These are phyloP conservation scores for Uromys caudimaculatus DNA, from an alignment of 2,797 vertebrate species.

Conservation along the genomic window DNA sequence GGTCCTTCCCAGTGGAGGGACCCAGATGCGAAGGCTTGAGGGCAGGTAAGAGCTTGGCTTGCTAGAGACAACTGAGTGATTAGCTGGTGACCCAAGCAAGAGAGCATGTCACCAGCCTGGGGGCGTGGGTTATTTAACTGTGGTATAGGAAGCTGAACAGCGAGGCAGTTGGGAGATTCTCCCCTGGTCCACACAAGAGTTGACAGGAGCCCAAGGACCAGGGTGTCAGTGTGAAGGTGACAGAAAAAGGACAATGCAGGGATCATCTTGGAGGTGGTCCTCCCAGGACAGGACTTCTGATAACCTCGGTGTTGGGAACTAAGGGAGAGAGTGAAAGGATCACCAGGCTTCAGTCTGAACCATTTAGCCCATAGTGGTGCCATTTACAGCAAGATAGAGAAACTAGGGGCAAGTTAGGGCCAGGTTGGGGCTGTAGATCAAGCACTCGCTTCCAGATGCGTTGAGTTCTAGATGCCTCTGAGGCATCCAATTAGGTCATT, in stretches of 20 bases:
- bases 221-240: neutral
- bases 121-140: neutral
- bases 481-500: slow-evolving; percentile 61
- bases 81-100: neutral
- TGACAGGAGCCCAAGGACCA: neutral
- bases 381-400: neutral
- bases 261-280: neutral
- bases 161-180: neutral
- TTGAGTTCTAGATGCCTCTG: neutral
- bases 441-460: neutral
- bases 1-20: neutral
- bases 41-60: neutral
- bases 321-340: neutral
- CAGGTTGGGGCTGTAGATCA: neutral
- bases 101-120: neutral
- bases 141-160: neutral
- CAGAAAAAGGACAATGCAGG: neutral
- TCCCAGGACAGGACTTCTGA: neutral
- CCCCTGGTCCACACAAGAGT: neutral
- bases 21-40: neutral
- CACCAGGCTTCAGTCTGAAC: neutral
- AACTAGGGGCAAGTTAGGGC: neutral
- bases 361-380: neutral
- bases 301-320: neutral
- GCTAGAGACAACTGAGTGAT: neutral